A percentile compares a stretch with the other conserved stretches of the same genome.
These are phyloP conservation scores for Idaea biselata DNA, from an alignment of 2,888 invertebrate genomes.

Conservation along the genomic window DNA sequence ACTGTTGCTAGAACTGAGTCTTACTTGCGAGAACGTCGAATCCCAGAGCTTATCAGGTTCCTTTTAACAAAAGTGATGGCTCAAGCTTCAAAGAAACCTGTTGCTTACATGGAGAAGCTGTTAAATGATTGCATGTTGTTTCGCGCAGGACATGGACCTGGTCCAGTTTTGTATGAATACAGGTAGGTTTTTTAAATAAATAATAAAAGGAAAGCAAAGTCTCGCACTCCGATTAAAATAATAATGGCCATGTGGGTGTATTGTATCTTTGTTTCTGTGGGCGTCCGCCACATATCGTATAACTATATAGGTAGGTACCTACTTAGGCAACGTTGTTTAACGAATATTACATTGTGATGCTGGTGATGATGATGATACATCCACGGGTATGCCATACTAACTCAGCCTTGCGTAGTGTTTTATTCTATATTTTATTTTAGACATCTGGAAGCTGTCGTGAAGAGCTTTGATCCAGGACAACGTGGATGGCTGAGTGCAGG, in stretches of 20 bases:
- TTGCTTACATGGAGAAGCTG: constrained; percentile 49
- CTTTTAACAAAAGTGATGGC: constrained; percentile 60
- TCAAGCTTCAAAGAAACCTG: constrained; percentile 43
- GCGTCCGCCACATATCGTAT: no score
- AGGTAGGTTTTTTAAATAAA: constrained; percentile 41
- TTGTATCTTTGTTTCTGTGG: no score
- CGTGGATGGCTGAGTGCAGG: constrained; percentile 64
- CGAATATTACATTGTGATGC: no score
- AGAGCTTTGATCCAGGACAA: constrained; percentile 69
- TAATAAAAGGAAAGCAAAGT: no score
- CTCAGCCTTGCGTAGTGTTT: no score
- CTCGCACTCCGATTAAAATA: no score
- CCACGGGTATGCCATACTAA: no score
- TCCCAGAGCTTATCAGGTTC: constrained; percentile 63
- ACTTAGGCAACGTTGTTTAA: no score
- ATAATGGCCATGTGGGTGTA: no score
- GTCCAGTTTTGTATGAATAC: constrained; percentile 63
- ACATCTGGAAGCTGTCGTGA: constrained; percentile 61
- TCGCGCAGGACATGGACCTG: constrained; percentile 58
- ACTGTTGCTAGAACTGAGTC: constrained; percentile 55
- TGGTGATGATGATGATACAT: no score
- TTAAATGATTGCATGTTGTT: constrained; percentile 67
- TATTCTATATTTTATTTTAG: constrained; percentile 30
- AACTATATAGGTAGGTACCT: no score
- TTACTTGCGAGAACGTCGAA: constrained; percentile 62